These are phyloP conservation scores for Hemibates koningsi DNA, from an alignment of 2,113 vertebrate genomes.

Conservation along the genomic window DNA sequence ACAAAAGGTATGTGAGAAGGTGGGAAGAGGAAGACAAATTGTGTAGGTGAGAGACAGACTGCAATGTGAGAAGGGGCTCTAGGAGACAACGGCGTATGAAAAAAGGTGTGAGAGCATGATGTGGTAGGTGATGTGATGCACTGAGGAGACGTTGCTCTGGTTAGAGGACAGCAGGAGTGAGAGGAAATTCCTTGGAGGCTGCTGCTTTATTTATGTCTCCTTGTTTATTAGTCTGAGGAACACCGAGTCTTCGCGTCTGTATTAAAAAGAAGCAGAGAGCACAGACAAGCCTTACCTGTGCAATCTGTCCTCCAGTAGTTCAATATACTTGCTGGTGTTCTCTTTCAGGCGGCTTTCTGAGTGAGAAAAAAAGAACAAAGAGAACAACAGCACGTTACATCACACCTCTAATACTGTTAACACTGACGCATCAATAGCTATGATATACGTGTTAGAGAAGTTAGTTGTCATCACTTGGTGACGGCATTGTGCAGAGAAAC, in stretches of 20 bases:
- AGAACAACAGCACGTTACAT: constrained; percentile 29
- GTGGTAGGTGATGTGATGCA: constrained; percentile 17
- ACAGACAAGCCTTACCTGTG: constrained; percentile 70
- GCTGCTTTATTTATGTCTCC: not conserved
- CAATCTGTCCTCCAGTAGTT: constrained; percentile 75
- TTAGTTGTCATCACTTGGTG: not conserved
- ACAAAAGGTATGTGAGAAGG: not conserved
- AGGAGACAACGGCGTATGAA: not conserved
- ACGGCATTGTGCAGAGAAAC: not conserved
- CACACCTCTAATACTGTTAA: constrained; percentile 15
- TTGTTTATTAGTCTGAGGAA: not conserved
- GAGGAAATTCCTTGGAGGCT: constrained; percentile 14
- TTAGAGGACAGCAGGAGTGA: constrained; percentile 35
- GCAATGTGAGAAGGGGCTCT: constrained; percentile 15
- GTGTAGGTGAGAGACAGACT: constrained; percentile 31
- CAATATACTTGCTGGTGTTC: constrained; percentile 74
- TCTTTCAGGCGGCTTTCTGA: constrained; percentile 78
- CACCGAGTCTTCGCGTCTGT: not conserved
- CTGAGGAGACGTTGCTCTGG: not conserved
- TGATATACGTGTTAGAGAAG: not conserved
- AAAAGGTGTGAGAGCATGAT: constrained; percentile 29
- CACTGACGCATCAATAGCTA: constrained; percentile 9
- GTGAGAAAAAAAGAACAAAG: not conserved
- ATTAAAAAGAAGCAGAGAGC: not conserved
- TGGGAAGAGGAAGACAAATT: constrained; percentile 4